Conservation (phyloP, 2,797 vertebrate genomes). For the Eospalax fontanierii region DNA sequence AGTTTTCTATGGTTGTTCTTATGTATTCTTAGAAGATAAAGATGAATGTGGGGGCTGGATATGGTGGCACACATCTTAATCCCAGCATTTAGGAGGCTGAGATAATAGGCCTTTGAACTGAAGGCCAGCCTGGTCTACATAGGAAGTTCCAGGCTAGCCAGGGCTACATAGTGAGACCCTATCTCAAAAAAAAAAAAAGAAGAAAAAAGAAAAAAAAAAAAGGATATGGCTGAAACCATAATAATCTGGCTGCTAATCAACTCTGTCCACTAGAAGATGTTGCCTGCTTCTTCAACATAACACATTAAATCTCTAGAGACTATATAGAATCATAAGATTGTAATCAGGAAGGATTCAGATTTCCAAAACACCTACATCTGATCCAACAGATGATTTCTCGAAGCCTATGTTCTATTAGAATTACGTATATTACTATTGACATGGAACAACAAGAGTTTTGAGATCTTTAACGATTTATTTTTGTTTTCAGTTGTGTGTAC, state of each 20-base stretch:
- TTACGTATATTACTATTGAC: background rate
- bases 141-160: no score
- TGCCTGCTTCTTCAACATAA: constrained; percentile 3
- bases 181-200: no score
- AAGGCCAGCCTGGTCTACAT: no score
- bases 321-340: constrained; percentile 8
- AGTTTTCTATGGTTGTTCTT: background rate
- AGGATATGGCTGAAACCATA: no score
- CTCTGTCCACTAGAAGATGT: constrained; percentile 25
- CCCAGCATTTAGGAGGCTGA: no score
- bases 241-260: constrained; percentile 6
- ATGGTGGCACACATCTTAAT: no score
- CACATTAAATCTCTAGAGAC: constrained; percentile 33
- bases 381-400: constrained; percentile 37
- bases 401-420: constrained; percentile 51
- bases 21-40: constrained; percentile 49
- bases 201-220: no score
- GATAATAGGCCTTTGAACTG: no score
- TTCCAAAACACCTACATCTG: constrained; percentile 7
- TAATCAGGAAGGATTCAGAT: constrained; percentile 25
- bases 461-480: background rate
- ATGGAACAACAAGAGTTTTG: background rate
- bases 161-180: no score
- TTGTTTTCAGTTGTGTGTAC: no score
- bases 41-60: background rate